A percentile compares a stretch with the other conserved stretches of the same genome.
Conservation (phyloP, 2,113 vertebrate genomes). For the Paradoxurus hermaphroditus region DNA sequence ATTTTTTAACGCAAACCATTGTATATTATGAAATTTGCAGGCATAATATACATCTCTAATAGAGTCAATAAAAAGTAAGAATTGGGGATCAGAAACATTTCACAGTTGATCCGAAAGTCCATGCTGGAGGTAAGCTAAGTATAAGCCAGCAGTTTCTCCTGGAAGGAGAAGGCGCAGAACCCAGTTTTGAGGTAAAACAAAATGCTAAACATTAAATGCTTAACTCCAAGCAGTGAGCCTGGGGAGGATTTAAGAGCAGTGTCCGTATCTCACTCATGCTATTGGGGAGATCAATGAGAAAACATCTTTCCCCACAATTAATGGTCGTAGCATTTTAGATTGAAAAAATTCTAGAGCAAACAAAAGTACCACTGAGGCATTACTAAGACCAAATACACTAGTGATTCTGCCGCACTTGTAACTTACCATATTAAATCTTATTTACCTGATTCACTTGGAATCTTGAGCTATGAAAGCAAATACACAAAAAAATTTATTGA, state of each 20-base stretch:
- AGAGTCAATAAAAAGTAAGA: not conserved
- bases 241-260: not conserved
- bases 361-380: not conserved
- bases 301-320: not conserved
- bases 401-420: fast-evolving
- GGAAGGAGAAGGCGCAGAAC: not conserved
- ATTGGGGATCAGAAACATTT: not conserved
- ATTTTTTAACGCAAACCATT: not conserved
- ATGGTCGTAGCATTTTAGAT: not conserved
- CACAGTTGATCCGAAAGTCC: not conserved
- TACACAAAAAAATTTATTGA: not conserved
- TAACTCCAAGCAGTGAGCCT: not conserved
- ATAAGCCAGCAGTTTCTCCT: not conserved
- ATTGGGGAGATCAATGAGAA: not conserved
- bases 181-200: not conserved
- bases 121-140: not conserved
- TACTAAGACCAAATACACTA: not conserved
- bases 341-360: not conserved
- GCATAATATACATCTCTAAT: not conserved
- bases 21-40: not conserved
- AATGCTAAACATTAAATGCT: conserved; percentile 5
- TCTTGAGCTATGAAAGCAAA: not conserved
- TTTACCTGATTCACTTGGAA: not conserved
- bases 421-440: not conserved
- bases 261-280: fast-evolving